A percentile compares a stretch with the other conserved stretches of the same genome.
Evolutionary conservation across 2,113 vertebrate genomes (phyloP).

Genomic region (Chunga burmeisteri): DNA sequence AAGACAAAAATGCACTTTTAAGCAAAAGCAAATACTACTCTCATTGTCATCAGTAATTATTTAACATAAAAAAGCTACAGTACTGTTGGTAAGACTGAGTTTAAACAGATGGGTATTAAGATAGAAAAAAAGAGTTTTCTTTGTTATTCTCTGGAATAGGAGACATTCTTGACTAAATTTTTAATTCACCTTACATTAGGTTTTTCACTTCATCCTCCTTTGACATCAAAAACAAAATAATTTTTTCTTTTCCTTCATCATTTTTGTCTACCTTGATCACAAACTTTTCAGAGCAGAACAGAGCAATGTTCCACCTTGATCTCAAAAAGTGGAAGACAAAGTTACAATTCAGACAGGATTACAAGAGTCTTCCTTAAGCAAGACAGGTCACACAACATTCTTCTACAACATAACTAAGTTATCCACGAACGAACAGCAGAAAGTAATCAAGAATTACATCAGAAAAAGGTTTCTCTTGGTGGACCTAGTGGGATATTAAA

Average conservation of each 20-base stretch:
- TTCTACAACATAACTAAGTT: not conserved
- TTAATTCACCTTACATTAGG: not conserved
- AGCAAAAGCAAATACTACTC: not conserved
- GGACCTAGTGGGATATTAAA: not conserved
- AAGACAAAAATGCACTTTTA: not conserved
- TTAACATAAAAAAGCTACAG: not conserved
- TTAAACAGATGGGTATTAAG: not conserved
- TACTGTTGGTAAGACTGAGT: not conserved
- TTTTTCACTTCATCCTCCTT: not conserved
- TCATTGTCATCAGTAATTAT: not conserved
- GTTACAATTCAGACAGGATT: not conserved
- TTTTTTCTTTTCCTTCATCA: not conserved
- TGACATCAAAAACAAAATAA: not conserved
- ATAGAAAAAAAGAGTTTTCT: not conserved
- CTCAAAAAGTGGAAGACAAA: not conserved
- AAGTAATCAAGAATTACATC: not conserved
- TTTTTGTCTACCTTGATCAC: not conserved
- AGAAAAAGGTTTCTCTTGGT: not conserved
- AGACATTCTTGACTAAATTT: not conserved
- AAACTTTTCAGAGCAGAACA: not conserved
- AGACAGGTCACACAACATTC: not conserved
- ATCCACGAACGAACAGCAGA: not conserved
- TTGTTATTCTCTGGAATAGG: not conserved
- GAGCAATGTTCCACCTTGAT: not conserved
- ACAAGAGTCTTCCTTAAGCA: not conserved